These are phyloP conservation scores for Koerneria pararmatus DNA, from an alignment of 2,888 invertebrate genomes.

Conservation along the genomic window DNA sequence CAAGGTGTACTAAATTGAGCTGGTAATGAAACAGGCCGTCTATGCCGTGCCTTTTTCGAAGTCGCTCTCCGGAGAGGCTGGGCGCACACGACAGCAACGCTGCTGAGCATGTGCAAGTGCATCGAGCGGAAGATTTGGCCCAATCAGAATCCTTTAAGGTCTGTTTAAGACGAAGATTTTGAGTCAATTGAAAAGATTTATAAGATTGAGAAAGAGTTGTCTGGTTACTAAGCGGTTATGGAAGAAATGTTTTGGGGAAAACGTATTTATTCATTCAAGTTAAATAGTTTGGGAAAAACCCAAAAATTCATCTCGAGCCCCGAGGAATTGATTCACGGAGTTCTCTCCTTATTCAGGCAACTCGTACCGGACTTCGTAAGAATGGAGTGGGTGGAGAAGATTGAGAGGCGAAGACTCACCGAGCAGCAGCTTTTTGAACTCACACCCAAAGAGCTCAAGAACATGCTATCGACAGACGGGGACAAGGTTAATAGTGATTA, in stretches of 20 bases:
- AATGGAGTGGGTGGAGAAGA: conserved; percentile 74
- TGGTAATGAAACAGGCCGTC: too few relatives aligned
- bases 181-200: background rate
- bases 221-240: background rate
- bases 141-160: conserved; percentile 70
- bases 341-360: conserved; percentile 13
- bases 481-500: conserved; percentile 26
- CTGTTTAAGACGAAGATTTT: background rate
- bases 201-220: background rate
- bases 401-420: conserved; percentile 75
- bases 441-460: conserved; percentile 79
- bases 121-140: conserved; percentile 90
- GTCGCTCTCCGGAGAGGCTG: conserved; percentile 84
- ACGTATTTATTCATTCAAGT: background rate
- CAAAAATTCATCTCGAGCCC: background rate
- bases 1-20: too few relatives aligned
- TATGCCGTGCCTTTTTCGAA: conserved; percentile 87
- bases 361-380: conserved; percentile 63
- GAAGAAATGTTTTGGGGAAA: background rate
- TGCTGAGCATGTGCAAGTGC: conserved; percentile 83
- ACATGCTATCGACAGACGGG: conserved; percentile 52
- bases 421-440: conserved; percentile 74
- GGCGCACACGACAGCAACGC: conserved; percentile 79
- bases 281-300: too few relatives aligned
- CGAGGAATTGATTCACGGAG: background rate